Base-by-base conservation (phyloP, 2,797 vertebrate genomes). In the Halcyon smyrnensis region DNA sequence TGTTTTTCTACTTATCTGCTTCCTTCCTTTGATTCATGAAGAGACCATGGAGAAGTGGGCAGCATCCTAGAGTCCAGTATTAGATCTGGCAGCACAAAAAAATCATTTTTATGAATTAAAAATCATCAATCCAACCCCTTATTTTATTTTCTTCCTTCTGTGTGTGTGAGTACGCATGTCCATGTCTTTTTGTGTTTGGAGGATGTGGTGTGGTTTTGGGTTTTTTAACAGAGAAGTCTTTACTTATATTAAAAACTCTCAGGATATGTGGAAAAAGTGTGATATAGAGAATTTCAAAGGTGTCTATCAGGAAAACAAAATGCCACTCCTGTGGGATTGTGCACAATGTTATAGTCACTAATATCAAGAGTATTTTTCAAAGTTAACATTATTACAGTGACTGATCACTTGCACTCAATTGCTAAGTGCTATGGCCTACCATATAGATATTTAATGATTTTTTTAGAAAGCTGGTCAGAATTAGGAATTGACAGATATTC, bases 381-480 rank as follows among this genome's bases (percentile, higher is more conserved):
- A 3, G 46, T 94, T 89, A 64, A 62, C 71, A 24, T 59, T 94
- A 57, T 76, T 95, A 86, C 9, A 54, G 41, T 89, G 65, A 82
- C 34, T 89, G 63, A 83, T 7, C 18, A 54, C 19, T 89, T 63
- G 27, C 56, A 50, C 20, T n/a, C 15, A 87, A 89, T 21, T 77
- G 32, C 32, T 95, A 77, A 90, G 56, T 32, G 4, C 14, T 88
- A 50, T 74, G 7, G 20, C 37, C 45, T 83, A 18, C 3, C 53
- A 39, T 48, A 64, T 25, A 94, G 70, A 39, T 81, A 30, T 56
- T 84, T 43, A 82, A 21, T 34, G 18, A 64, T 25, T 36, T 86
- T 96, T 76, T 76, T 19, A 80, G 70, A 89, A 60, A 89, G 27
- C 15, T 90, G 74, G 51, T 80, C 51, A 94, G 89, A 95, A 93